Percentiles rank a stretch among this genome's conserved stretches.
phyloP scores from a whole-genome alignment of 2,113 vertebrate species.

The Xiphophorus couchianus region DNA sequence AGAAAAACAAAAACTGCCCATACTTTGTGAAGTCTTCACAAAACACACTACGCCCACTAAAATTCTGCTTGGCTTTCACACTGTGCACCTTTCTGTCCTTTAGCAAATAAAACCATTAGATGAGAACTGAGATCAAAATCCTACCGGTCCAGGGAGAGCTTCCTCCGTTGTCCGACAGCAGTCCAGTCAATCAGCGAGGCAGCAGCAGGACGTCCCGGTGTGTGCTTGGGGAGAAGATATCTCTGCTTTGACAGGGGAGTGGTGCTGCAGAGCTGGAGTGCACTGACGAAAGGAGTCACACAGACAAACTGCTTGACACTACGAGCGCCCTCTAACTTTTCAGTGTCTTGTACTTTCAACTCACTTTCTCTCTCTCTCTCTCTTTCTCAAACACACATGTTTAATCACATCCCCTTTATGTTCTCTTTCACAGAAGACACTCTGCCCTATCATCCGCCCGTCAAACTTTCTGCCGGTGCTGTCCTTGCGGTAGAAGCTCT shows the following conservation, averaged over 20 bases:
- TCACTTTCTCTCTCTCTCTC: conserved; percentile 32
- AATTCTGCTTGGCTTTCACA: not conserved
- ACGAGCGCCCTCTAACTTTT: conserved; percentile 56
- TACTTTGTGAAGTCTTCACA: conserved; percentile 17
- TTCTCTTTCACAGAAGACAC: conserved; percentile 52
- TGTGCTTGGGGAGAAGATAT: conserved; percentile 35
- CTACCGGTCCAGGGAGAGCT: conserved; percentile 67
- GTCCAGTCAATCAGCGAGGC: conserved; percentile 35
- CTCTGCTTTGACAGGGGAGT: conserved; percentile 68
- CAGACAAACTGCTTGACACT: conserved; percentile 58
- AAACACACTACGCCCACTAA: not conserved
- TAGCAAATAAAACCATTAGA: not conserved
- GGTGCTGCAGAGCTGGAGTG: conserved; percentile 47
- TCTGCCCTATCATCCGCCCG: conserved; percentile 60
- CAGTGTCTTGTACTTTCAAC: conserved; percentile 49
- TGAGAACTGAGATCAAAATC: not conserved
- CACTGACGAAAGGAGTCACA: conserved; percentile 52
- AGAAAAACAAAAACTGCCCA: not conserved
- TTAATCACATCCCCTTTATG: conserved; percentile 28
- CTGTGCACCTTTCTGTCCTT: conserved; percentile 6
- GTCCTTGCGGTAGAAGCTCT: conserved; percentile 53
- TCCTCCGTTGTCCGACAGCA: conserved; percentile 18
- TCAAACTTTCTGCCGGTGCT: conserved; percentile 63
- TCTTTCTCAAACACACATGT: conserved; percentile 7
- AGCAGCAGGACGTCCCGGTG: conserved; percentile 11